phyloP scores from a whole-genome alignment of 2,797 vertebrate species.

The Ara ararauna region DNA sequence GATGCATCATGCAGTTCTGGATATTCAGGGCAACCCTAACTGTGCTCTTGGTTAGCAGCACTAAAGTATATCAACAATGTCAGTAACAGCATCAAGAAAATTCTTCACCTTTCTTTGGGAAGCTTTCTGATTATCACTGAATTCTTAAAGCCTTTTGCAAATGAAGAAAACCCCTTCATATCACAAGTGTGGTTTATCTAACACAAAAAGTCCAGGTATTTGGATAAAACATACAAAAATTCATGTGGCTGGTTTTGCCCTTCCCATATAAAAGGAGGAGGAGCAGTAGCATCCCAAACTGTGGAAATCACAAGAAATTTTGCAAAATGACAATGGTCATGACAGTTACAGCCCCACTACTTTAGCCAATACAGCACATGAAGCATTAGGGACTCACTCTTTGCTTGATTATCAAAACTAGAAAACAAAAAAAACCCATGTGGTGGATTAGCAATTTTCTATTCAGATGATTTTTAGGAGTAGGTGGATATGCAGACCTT shows the following conservation, averaged over 20 bases:
- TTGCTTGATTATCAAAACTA: background rate
- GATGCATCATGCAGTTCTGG: background rate
- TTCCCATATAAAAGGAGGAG: background rate
- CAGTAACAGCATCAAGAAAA: background rate
- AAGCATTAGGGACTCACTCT: background rate
- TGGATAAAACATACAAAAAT: background rate
- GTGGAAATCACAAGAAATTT: background rate
- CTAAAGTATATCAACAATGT: background rate
- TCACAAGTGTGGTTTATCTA: background rate
- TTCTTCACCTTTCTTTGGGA: background rate
- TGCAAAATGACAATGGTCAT: background rate
- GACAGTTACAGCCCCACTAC: background rate
- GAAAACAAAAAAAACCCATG: background rate
- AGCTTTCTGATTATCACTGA: background rate
- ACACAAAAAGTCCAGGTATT: background rate
- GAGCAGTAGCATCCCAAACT: background rate
- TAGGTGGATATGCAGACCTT: background rate
- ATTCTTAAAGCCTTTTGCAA: background rate
- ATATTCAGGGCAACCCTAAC: background rate
- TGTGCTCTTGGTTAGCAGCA: background rate
- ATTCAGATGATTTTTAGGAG: background rate
- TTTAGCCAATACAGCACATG: background rate
- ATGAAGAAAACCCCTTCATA: background rate
- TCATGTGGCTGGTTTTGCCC: background rate
- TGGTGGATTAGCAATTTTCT: background rate